Evolutionary conservation across 2,113 vertebrate genomes (phyloP).

Genomic region (Leptobrachium leishanense): DNA sequence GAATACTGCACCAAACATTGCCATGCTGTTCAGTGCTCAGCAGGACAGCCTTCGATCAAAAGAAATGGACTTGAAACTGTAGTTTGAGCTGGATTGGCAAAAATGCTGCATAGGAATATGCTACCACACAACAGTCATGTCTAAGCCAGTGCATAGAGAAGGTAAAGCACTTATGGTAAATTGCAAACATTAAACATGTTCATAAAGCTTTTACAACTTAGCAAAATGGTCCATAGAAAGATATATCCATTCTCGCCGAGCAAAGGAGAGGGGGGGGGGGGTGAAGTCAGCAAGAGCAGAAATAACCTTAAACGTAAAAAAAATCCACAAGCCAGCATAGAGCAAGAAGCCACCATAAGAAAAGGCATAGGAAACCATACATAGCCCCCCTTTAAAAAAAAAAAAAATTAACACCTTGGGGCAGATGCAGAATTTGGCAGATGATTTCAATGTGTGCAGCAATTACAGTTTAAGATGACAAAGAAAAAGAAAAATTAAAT

Average conservation of each 20-base stretch:
- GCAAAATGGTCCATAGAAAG: conserved; percentile 64
- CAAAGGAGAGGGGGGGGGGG: conserved; percentile 47
- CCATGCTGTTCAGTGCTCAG: conserved; percentile 65
- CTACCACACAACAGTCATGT: conserved; percentile 92
- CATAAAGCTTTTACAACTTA: conserved; percentile 74
- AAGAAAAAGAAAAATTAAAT: conserved; percentile 76
- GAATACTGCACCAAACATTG: conserved; percentile 55
- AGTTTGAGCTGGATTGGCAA: conserved; percentile 65
- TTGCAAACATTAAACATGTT: conserved; percentile 82
- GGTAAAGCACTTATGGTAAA: conserved; percentile 99
- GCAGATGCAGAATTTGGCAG: conserved; percentile 71
- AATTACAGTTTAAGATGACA: conserved; percentile 65
- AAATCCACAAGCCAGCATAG: conserved; percentile 52
- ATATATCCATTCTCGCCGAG: conserved; percentile 37
- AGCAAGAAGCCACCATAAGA: conserved; percentile 64
- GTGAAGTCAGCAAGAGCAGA: conserved; percentile 53
- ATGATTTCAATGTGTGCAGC: conserved; percentile 66
- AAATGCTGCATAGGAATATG: conserved; percentile 88
- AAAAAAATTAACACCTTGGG: conserved; percentile 67
- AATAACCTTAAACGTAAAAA: conserved; percentile 47
- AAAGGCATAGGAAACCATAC: conserved; percentile 64
- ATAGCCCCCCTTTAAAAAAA: conserved; percentile 62
- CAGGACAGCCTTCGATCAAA: neutral
- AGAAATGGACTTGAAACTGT: conserved; percentile 7
- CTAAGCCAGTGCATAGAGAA: conserved; percentile 96